phyloP scores from a whole-genome alignment of 2,888 invertebrate genomes.

The Agrochola circellaris region DNA sequence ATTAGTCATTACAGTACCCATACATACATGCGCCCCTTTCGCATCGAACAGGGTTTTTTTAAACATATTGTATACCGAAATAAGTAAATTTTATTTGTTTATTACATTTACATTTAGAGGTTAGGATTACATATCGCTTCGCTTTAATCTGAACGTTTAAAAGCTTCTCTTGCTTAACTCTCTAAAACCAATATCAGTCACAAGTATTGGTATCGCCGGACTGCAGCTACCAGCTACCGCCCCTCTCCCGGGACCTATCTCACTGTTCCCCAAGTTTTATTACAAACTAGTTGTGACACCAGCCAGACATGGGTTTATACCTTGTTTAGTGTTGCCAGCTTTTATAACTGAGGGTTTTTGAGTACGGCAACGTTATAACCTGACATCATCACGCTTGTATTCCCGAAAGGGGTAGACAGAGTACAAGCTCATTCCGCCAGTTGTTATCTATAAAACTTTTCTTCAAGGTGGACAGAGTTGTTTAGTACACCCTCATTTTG shows the following conservation, averaged over 20 bases:
- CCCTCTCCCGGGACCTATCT: conserved; percentile 34
- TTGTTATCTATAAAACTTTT: too few species aligned
- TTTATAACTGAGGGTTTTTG: conserved; percentile 31
- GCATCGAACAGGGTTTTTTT: too few species aligned
- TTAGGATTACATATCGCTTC: neutral
- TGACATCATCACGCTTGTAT: neutral
- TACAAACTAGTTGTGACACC: conserved; percentile 38
- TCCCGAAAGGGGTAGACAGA: conserved; percentile 3
- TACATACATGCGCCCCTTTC: too few species aligned
- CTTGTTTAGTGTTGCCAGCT: conserved; percentile 12
- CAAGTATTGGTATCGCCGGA: conserved; percentile 3
- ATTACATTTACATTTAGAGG: neutral
- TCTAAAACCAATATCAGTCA: conserved; percentile 34
- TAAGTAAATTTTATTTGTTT: neutral
- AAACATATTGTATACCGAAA: neutral
- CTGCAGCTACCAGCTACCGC: conserved; percentile 8
- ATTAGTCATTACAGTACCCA: too few species aligned
- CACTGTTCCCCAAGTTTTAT: conserved; percentile 41
- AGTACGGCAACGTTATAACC: conserved; percentile 32
- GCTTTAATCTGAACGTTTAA: neutral
- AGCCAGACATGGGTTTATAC: conserved; percentile 20
- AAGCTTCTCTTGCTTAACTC: neutral
- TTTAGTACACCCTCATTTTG: neutral
- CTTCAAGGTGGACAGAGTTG: neutral
- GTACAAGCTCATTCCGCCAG: neutral